A percentile compares a stretch with the other conserved stretches of the same genome.
phyloP scores from a whole-genome alignment of 2,113 vertebrate genomes.

The Orthonyx spaldingii region DNA sequence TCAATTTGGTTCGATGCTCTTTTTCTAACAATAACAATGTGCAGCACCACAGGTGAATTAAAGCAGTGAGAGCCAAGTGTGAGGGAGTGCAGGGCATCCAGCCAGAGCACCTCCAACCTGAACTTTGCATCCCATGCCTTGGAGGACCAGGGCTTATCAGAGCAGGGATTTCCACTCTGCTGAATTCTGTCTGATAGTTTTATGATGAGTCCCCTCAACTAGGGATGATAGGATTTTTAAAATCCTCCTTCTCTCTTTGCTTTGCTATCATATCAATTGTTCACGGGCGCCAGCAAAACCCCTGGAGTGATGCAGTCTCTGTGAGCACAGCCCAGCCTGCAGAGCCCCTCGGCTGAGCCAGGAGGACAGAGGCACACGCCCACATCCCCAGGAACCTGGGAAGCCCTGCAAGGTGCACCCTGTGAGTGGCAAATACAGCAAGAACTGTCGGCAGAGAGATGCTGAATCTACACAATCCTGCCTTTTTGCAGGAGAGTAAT shows the following conservation, averaged over 20 bases:
- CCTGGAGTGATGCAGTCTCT: accelerated
- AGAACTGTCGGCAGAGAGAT: neutral
- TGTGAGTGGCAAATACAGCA: neutral
- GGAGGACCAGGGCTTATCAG: neutral
- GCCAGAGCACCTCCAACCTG: neutral
- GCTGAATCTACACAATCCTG: neutral
- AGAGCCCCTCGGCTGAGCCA: neutral
- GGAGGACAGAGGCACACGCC: neutral
- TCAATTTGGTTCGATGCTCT: neutral
- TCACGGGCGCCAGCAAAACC: neutral
- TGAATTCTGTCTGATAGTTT: neutral
- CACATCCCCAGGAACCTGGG: neutral
- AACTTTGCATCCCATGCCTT: neutral
- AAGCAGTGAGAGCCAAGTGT: neutral
- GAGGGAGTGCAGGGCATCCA: neutral
- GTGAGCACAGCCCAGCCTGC: neutral
- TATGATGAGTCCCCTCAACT: neutral
- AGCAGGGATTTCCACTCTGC: neutral
- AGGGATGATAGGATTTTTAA: neutral
- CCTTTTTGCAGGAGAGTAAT: neutral
- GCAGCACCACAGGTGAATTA: neutral
- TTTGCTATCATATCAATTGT: neutral
- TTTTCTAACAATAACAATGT: neutral
- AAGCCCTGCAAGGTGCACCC: neutral
- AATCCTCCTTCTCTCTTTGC: neutral